Percentiles rank a stretch among this genome's conserved stretches.
These are phyloP conservation scores for Heliconius erato DNA, from an alignment of 2,888 invertebrate genomes.

Conservation along the genomic window DNA sequence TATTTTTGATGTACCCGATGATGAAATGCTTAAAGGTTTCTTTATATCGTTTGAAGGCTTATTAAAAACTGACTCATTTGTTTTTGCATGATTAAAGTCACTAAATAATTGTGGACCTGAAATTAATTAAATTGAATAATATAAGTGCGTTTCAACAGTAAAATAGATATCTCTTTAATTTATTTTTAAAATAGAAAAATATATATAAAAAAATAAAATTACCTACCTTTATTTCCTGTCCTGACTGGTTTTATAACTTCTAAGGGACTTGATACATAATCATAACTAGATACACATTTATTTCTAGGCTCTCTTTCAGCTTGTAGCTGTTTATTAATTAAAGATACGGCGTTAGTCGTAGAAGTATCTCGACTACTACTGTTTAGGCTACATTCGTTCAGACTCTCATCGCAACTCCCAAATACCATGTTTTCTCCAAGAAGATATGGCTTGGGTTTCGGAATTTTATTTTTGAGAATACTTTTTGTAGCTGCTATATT, in stretches of 20 bases:
- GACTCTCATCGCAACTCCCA: conserved; percentile 61
- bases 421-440: conserved; percentile 88
- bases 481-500: conserved; percentile 87
- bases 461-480: conserved; percentile 90
- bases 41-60: conserved; percentile 44
- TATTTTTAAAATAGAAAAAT: too few species aligned
- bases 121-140: conserved; percentile 44
- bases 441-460: conserved; percentile 91
- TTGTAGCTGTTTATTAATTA: conserved; percentile 76
- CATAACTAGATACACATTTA: conserved; percentile 60
- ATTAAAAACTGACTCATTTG: conserved; percentile 1
- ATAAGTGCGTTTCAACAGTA: not conserved
- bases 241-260: conserved; percentile 59
- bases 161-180: not conserved
- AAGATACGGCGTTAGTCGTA: conserved; percentile 69
- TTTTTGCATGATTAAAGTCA: conserved; percentile 46
- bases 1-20: conserved; percentile 65
- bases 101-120: conserved; percentile 49
- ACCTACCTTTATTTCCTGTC: conserved; percentile 70
- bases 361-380: conserved; percentile 54
- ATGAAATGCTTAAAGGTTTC: conserved; percentile 64
- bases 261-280: conserved; percentile 57
- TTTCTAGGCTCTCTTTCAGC: conserved; percentile 62
- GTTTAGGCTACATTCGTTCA: conserved; percentile 53
- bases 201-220: not conserved